Evolutionary conservation across 2,797 vertebrate genomes (phyloP).

Genomic region (Psittacula derbiana): DNA sequence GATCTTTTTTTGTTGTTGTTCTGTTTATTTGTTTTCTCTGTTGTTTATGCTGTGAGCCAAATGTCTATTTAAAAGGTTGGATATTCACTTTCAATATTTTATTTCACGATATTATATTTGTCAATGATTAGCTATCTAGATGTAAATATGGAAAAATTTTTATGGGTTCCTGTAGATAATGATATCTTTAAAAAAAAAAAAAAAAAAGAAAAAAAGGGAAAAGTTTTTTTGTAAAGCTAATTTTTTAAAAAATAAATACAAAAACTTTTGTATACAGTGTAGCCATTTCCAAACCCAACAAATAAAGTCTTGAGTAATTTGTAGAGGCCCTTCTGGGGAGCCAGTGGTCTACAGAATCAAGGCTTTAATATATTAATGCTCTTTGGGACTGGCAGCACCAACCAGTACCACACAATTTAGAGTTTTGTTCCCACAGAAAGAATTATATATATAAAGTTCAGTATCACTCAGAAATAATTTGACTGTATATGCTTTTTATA

Average conservation of each 20-base stretch:
- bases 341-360: conserved; percentile 29
- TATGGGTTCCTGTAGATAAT: conserved; percentile 78
- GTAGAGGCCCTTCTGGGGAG: not conserved
- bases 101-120: conserved; percentile 76
- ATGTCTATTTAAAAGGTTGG: conserved; percentile 78
- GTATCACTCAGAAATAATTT: conserved; percentile 2
- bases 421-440: not conserved
- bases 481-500: not conserved
- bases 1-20: conserved; percentile 22
- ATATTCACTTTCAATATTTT: conserved; percentile 78
- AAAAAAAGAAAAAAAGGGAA: conserved; percentile 15
- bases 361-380: not conserved
- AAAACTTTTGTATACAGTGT: conserved; percentile 74
- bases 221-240: conserved; percentile 76
- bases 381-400: conserved; percentile 15
- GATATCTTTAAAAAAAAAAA: conserved; percentile 62
- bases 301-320: conserved; percentile 25
- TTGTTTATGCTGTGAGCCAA: conserved; percentile 79
- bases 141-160: conserved; percentile 78
- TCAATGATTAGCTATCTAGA: conserved; percentile 69
- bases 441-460: not conserved
- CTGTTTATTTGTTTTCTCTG: conserved; percentile 64
- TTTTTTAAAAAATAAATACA: conserved; percentile 72
- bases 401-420: not conserved
- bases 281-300: conserved; percentile 53